These are phyloP conservation scores for Aspiorhynchus laticeps DNA, from an alignment of 2,113 vertebrate genomes.

Conservation along the genomic window DNA sequence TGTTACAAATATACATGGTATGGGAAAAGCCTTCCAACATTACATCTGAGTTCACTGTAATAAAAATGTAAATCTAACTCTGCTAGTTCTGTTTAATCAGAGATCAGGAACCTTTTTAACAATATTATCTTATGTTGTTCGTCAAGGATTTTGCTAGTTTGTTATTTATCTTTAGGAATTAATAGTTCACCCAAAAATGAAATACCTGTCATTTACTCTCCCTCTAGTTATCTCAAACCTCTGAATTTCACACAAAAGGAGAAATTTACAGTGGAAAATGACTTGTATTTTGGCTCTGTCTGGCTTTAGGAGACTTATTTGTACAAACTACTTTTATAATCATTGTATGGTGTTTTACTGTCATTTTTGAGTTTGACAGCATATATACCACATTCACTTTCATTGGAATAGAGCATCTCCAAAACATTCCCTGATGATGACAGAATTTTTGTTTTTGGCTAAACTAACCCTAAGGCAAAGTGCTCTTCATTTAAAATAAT, in stretches of 20 bases:
- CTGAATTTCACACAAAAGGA: background rate
- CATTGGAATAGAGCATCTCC: background rate
- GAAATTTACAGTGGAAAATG: background rate
- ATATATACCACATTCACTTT: background rate
- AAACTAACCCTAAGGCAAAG: background rate
- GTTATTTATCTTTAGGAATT: background rate
- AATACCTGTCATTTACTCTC: background rate
- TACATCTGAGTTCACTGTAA: constrained; percentile 66
- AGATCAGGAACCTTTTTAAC: constrained; percentile 37
- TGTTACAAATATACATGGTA: constrained; percentile 69
- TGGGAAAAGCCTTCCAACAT: constrained; percentile 66
- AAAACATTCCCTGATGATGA: background rate
- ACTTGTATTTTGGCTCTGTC: background rate
- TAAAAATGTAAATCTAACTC: constrained; percentile 62
- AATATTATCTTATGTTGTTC: background rate
- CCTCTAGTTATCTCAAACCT: background rate
- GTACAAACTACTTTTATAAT: background rate
- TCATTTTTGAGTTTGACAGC: background rate
- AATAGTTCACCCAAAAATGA: background rate
- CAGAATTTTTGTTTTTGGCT: background rate
- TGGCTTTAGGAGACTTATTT: background rate
- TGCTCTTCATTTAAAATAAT: background rate
- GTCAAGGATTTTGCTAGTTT: background rate
- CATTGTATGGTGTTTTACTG: background rate
- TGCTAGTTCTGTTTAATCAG: constrained; percentile 64